A percentile compares a stretch with the other conserved stretches of the same genome.
Evolutionary conservation across 2,113 vertebrate genomes (phyloP).

Genomic region (zebrafish (Danio rerio)): DNA sequence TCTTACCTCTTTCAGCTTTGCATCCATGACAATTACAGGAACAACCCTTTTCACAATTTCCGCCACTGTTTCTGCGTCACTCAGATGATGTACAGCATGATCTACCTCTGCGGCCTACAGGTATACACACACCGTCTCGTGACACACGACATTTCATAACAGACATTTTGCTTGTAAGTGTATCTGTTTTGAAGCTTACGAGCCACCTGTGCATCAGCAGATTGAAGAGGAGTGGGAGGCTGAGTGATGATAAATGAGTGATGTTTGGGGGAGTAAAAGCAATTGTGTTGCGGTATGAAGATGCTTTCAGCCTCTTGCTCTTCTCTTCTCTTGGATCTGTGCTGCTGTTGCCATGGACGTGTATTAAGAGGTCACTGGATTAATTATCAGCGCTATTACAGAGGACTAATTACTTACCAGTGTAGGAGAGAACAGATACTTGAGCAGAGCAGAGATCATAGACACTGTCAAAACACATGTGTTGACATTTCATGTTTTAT

Average conservation of each 20-base stretch:
- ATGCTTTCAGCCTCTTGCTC: conserved; percentile 28
- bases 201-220: background rate
- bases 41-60: conserved; percentile 96
- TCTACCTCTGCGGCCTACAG: conserved; percentile 89
- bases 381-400: conserved; percentile 54
- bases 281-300: background rate
- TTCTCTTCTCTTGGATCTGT: conserved; percentile 18
- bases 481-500: background rate
- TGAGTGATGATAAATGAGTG: background rate
- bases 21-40: conserved; percentile 92
- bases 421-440: conserved; percentile 9
- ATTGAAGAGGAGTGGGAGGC: conserved; percentile 2
- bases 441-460: background rate
- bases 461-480: background rate
- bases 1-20: conserved; percentile 76
- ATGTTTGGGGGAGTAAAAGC: conserved; percentile 1
- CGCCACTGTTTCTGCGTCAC: conserved; percentile 96
- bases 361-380: conserved; percentile 32
- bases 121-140: conserved; percentile 64
- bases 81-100: conserved; percentile 98
- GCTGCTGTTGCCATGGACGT: conserved; percentile 42
- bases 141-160: background rate
- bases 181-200: background rate
- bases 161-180: background rate
- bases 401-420: conserved; percentile 13